Evolutionary conservation across 1,140 invertebrate species (phyloP), one percentile per base, ranked within the genome.

Genomic region (Linepithema humile): DNA sequence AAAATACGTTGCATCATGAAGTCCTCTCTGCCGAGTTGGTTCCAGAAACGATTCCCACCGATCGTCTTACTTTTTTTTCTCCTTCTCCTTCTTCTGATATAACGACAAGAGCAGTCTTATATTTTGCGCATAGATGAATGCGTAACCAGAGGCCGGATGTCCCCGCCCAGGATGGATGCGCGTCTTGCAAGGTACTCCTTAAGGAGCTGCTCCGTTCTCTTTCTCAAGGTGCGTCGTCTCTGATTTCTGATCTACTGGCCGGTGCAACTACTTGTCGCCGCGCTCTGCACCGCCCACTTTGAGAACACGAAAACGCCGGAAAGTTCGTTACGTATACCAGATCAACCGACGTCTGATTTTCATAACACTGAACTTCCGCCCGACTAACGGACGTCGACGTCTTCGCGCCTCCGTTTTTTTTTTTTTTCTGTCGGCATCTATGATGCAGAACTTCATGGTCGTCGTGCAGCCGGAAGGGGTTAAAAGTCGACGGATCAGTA

Each of bases 71-170:
- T 59, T 62, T 70, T 20, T 57, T 12, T 70, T 35, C 43, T 9
- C 26, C 29, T 26, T 80, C 32, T 82, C 40, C 48, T 82, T 69
- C 77, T 50, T 32, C 38, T 75, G 82, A 53, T 80, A 88, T 85
- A 88, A 87, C 75, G 82, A 82, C 73, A 43, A 85, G n/a, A 9
- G 82, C 74, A 82, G 62, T 75, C 78, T 84, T 78, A 67, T 77
- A 83, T 69, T 80, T 72, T 35, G 75, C 72, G 78, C 83, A 89
- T 82, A 90, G 89, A 82, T 92, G 92, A 93, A 87, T 77, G 77
- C 86, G 93, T 92, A 94, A 94, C 91, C 90, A 89, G 93, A 94
- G 92, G 92, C 94, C 94, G 94, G 94, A 94, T 94, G 94, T 94
- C 87, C 82, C 92, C 93, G 94, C 93, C 94, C 93, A 94, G 91